phyloP scores from a whole-genome alignment of 2,113 vertebrate species.

The Hoplias malabaricus region DNA sequence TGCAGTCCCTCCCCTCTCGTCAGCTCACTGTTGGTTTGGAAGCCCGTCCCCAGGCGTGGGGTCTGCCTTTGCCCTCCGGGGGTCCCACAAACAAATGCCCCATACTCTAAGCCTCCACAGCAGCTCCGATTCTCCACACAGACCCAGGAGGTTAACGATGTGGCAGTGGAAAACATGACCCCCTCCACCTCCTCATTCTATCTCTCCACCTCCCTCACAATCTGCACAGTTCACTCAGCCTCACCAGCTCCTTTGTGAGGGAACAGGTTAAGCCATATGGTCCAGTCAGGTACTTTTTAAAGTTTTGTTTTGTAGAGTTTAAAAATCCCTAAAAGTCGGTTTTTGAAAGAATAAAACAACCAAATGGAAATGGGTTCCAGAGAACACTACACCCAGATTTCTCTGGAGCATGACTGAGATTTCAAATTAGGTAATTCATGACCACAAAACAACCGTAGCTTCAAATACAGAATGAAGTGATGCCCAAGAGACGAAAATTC shows the following conservation, averaged over 20 bases:
- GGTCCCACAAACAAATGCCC: constrained; percentile 67
- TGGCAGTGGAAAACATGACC: constrained; percentile 67
- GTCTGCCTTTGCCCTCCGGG: constrained; percentile 66
- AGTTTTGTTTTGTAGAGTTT: not conserved
- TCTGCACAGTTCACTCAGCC: constrained; percentile 33
- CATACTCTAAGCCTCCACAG: constrained; percentile 59
- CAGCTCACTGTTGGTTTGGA: constrained; percentile 71
- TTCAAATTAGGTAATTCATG: constrained; percentile 67
- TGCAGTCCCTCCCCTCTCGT: constrained; percentile 51
- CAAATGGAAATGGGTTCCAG: not conserved
- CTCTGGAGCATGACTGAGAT: constrained; percentile 52
- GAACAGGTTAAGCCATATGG: constrained; percentile 17
- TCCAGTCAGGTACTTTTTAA: not conserved
- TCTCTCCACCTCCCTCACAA: constrained; percentile 44
- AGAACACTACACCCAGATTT: not conserved
- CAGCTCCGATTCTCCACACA: constrained; percentile 61
- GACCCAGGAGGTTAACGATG: constrained; percentile 77
- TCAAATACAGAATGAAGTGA: constrained; percentile 64
- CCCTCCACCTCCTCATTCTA: constrained; percentile 34
- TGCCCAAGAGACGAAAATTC: constrained; percentile 73
- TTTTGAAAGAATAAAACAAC: not conserved
- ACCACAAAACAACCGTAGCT: constrained; percentile 68
- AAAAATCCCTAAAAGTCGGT: not conserved
- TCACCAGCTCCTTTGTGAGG: constrained; percentile 10
- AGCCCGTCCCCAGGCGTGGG: constrained; percentile 68